Base-by-base conservation (phyloP, 2,113 vertebrate genomes). In the Empidonax alnorum region DNA sequence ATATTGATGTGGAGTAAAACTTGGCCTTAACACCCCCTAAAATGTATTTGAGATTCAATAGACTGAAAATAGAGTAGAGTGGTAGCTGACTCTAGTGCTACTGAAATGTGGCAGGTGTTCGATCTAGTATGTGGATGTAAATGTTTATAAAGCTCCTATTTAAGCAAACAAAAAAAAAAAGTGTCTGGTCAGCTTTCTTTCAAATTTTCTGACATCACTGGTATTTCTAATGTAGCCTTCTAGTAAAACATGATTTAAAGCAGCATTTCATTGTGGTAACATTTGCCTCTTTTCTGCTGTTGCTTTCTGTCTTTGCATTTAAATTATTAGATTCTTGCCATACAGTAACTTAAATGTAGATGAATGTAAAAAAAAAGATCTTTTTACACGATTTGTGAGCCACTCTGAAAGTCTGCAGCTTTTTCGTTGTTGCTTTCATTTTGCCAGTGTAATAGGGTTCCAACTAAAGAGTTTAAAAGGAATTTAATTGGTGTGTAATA, bases 401-500 rank as follows among this genome's bases (percentile, higher is more conserved):
- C 42, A 13, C 56, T 84, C 59, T 73, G 67, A 28, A 68, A 79
- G 84, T 46, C 50, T 77, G 56, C 66, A 84, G 19, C 55, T 86
- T 89, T 81, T 96, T 58, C 86, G 28, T 31, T 2, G 2, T 87
- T 83, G 42, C 46, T 33, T 91, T 90, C 20, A 3, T 44, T 92
- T 95, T 95, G n/a, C 15, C 78, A 49, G 47, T 61, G 75, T 86
- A 83, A 84, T 25, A 89, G 44, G 17, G 44, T 52, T 96, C 71
- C 82, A 27, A 7, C 69, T 95, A 73, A 97, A 83, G 47, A 87
- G 66, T 82, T 92, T 82, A 52, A 83, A 88, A 93, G 75, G 75
- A 90, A 75, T 95, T 82, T 94, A 95, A 94, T 93, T 94, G 80
- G 93, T 95, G 84, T 84, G 27, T 90, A 96, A 91, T 81, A 94